Percentiles rank a stretch among this genome's conserved stretches.
Evolutionary conservation across 2,888 invertebrate species (phyloP).

Genomic region (Acanthosoma haemorrhoidale): DNA sequence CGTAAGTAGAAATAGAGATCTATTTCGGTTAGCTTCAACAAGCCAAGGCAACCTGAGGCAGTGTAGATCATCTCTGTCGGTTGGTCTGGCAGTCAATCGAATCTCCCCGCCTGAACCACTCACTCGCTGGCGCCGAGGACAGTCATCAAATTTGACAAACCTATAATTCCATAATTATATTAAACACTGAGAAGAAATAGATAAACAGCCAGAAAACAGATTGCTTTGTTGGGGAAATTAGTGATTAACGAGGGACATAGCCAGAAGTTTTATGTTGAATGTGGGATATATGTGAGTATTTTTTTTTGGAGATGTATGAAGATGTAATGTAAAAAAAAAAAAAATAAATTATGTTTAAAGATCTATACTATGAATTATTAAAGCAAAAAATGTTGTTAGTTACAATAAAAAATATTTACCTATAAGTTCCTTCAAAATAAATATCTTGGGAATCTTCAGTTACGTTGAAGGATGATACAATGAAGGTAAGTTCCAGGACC

Average conservation of each 20-base stretch:
- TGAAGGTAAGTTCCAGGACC: constrained; percentile 69
- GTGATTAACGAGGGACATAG: too few relatives aligned
- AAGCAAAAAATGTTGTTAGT: too few relatives aligned
- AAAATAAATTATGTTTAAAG: too few relatives aligned
- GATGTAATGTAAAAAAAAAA: too few relatives aligned
- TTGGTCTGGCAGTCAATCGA: constrained; percentile 58
- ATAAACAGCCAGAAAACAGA: too few relatives aligned
- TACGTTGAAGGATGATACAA: constrained; percentile 65
- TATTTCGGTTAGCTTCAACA: constrained; percentile 70
- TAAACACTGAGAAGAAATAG: too few relatives aligned
- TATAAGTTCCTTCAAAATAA: constrained; percentile 65
- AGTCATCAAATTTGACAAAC: constrained; percentile 47
- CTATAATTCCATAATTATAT: not conserved
- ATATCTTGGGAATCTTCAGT: constrained; percentile 77
- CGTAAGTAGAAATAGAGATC: constrained; percentile 72
- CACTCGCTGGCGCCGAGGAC: constrained; percentile 59
- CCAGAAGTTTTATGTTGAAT: too few relatives aligned
- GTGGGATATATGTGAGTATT: too few relatives aligned
- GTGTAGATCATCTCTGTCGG: constrained; percentile 56
- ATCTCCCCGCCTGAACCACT: constrained; percentile 59
- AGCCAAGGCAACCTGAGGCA: constrained; percentile 68
- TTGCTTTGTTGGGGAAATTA: too few relatives aligned
- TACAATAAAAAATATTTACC: not conserved
- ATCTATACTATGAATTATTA: too few relatives aligned
- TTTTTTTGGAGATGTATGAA: too few relatives aligned